Conservation (phyloP, 2,888 invertebrate species). For the Ichneumoninae sp. region DNA sequence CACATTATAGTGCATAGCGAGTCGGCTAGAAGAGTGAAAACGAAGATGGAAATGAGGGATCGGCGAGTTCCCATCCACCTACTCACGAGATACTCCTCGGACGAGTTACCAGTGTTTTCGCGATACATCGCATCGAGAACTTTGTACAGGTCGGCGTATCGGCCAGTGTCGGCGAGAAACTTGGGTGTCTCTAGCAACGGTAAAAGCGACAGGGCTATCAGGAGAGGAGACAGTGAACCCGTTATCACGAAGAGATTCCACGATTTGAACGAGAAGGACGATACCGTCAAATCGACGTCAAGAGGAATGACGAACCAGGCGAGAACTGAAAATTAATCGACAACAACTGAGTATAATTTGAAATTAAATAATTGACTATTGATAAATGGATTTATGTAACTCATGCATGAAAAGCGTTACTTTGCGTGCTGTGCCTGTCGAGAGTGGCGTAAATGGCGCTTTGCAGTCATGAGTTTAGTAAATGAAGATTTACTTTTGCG, state of each 20-base stretch:
- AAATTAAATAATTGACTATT: neutral
- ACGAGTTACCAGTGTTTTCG: constrained; percentile 87
- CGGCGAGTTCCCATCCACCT: neutral
- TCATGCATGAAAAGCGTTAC: too few relatives aligned
- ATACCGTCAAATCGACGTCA: constrained; percentile 90
- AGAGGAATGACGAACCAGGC: constrained; percentile 74
- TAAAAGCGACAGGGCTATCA: constrained; percentile 88
- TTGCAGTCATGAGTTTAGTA: too few relatives aligned
- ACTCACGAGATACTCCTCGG: constrained; percentile 79
- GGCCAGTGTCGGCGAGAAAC: constrained; percentile 91
- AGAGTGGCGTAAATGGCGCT: too few relatives aligned
- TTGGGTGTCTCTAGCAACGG: constrained; percentile 93
- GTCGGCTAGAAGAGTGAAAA: neutral
- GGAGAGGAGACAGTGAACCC: constrained; percentile 89
- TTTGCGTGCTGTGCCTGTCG: too few relatives aligned
- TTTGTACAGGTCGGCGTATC: constrained; percentile 89
- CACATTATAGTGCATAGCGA: neutral
- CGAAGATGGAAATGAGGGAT: neutral
- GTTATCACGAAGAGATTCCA: constrained; percentile 88
- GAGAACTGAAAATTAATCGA: constrained; percentile 85
- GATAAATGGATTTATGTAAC: neutral
- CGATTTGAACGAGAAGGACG: constrained; percentile 82
- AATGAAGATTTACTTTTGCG: too few relatives aligned
- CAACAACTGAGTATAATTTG: neutral
- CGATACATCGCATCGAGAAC: constrained; percentile 89